A percentile compares a stretch with the other conserved stretches of the same genome.
Conservation (phyloP, 2,888 invertebrate species). For the Ischnura elegans region DNA sequence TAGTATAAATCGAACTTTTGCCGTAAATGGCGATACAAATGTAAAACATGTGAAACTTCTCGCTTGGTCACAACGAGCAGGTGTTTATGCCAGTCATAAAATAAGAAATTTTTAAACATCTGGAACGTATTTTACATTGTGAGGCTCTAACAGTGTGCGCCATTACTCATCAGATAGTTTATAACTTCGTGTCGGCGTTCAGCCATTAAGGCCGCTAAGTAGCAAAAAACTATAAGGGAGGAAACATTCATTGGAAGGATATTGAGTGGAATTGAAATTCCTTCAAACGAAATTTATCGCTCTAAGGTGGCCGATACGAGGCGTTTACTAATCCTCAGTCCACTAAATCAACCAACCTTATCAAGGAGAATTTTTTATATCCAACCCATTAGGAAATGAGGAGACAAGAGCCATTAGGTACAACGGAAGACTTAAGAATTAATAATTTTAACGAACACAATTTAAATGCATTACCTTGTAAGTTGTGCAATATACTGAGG, state of each 20-base stretch:
- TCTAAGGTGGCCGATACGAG: neutral
- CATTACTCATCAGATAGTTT: neutral
- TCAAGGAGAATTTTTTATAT: no score
- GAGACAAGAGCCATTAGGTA: no score
- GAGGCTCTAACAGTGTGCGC: neutral
- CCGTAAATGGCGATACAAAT: neutral
- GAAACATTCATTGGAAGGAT: neutral
- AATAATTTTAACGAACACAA: no score
- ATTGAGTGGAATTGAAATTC: neutral
- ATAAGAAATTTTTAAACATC: neutral
- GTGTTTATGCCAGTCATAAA: neutral
- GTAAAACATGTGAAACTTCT: neutral
- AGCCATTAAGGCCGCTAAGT: neutral
- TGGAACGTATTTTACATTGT: neutral
- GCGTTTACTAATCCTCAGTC: neutral
- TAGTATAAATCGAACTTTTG: neutral
- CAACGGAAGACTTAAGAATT: no score
- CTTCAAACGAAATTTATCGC: neutral
- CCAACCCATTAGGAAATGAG: no score
- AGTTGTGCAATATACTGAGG: no score
- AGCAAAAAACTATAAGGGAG: neutral
- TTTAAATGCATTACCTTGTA: no score
- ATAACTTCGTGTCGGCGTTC: neutral
- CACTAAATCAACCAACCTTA: neutral
- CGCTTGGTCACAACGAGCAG: neutral